Evolutionary conservation across 1,140 invertebrate genomes (phyloP).

Genomic region (Drosophila grimshawi): DNA sequence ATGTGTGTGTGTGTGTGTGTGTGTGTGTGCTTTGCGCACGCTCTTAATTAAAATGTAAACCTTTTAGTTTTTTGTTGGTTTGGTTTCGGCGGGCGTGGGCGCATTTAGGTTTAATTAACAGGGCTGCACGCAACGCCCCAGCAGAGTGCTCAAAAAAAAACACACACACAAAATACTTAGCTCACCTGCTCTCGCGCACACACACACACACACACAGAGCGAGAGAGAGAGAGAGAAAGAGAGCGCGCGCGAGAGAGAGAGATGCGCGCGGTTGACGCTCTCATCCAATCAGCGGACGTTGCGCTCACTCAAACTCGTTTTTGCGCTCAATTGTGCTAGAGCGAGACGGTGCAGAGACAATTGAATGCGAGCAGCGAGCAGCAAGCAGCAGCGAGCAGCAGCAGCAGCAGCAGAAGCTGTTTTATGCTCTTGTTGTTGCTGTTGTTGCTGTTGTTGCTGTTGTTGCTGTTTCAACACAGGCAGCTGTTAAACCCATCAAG

Average conservation of each 20-base stretch:
- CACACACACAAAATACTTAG: slow-evolving; percentile 4
- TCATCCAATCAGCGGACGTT: slow-evolving; percentile 58
- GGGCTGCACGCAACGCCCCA: slow-evolving; percentile 57
- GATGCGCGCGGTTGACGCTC: slow-evolving; percentile 13
- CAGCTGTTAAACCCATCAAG: slow-evolving; percentile 83
- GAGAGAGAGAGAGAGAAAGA: no score
- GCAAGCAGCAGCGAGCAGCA: slow-evolving; percentile 22
- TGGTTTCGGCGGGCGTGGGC: slow-evolving; percentile 28
- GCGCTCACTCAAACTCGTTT: slow-evolving; percentile 73
- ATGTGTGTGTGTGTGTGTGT: neutral
- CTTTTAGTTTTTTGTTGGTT: neutral
- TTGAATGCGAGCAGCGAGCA: slow-evolving; percentile 43
- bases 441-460: slow-evolving; percentile 20
- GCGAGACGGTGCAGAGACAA: slow-evolving; percentile 49
- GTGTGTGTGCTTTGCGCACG: slow-evolving; percentile 9
- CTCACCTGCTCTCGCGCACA: slow-evolving; percentile 41
- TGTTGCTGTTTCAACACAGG: slow-evolving; percentile 68
- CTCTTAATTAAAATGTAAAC: slow-evolving; percentile 66
- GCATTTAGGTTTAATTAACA: slow-evolving; percentile 73
- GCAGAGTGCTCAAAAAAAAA: slow-evolving; percentile 37
- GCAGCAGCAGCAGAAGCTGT: slow-evolving; percentile 63
- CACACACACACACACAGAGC: neutral
- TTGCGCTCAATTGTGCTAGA: slow-evolving; percentile 50
- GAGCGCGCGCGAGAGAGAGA: neutral
- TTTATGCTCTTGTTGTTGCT: slow-evolving; percentile 33